Percentiles rank a stretch among this genome's conserved stretches.
These are phyloP conservation scores for Onchidella celtica DNA, from an alignment of 2,888 invertebrate species.

Conservation along the genomic window DNA sequence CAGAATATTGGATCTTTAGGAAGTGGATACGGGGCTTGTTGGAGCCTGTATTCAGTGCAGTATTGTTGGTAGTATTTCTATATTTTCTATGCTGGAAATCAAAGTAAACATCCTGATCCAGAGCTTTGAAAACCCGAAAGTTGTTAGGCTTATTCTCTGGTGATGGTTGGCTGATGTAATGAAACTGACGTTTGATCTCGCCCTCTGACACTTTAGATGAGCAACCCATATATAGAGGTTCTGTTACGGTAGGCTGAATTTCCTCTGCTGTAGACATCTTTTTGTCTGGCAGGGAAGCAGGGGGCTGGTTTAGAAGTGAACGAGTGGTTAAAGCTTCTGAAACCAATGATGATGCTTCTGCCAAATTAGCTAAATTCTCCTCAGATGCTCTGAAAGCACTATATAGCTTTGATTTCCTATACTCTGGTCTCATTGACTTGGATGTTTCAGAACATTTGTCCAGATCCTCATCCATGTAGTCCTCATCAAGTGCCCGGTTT, in stretches of 20 bases:
- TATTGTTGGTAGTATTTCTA: conserved; percentile 20
- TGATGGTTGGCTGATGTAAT: conserved; percentile 36
- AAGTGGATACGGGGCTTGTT: conserved; percentile 54
- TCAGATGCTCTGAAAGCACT: conserved; percentile 24
- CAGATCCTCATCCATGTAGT: neutral
- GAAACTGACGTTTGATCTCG: conserved; percentile 49
- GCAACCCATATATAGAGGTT: conserved; percentile 51
- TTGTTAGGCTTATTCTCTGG: neutral
- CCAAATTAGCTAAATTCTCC: conserved; percentile 2
- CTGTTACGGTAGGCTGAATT: conserved; percentile 7
- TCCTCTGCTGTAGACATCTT: neutral
- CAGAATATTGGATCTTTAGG: conserved; percentile 50
- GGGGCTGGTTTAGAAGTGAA: conserved; percentile 21
- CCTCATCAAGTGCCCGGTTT: neutral
- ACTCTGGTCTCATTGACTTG: neutral
- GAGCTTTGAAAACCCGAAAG: conserved; percentile 51
- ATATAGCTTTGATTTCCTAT: conserved; percentile 21
- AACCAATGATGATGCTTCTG: neutral
- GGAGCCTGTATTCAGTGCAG: conserved; percentile 17
- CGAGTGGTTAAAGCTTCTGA: conserved; percentile 1
- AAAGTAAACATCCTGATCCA: conserved; percentile 56
- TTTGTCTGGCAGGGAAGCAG: neutral
- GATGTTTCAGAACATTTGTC: neutral
- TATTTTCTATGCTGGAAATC: conserved; percentile 55
- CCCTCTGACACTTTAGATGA: conserved; percentile 52